phyloP scores from a whole-genome alignment of 2,888 invertebrate species.

The Saturnia japonica region DNA sequence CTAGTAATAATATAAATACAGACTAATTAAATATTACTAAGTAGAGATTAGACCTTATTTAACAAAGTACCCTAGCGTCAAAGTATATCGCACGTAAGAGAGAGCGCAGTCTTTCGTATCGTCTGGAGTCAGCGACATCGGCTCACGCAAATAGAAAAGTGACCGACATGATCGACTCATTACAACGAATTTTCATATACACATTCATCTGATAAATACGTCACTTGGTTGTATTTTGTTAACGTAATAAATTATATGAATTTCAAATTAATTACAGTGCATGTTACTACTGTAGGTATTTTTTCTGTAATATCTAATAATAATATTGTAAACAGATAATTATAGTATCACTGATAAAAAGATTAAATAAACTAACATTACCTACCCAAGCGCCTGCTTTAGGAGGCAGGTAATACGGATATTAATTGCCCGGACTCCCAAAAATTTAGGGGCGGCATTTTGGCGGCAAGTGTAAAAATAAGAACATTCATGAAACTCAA shows the following conservation, averaged over 20 bases:
- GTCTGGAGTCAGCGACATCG: slow-evolving; percentile 50
- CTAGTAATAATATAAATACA: too few species aligned
- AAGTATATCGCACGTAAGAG: not conserved
- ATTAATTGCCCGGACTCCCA: too few species aligned
- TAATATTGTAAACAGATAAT: too few species aligned
- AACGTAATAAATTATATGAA: not conserved
- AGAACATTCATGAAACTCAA: too few species aligned
- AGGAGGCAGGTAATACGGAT: too few species aligned
- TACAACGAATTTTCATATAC: slow-evolving; percentile 13
- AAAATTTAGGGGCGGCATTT: too few species aligned
- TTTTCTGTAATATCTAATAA: too few species aligned
- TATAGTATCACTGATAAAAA: too few species aligned
- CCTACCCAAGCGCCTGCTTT: too few species aligned
- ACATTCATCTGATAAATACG: not conserved
- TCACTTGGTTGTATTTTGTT: not conserved
- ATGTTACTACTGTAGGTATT: too few species aligned
- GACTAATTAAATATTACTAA: not conserved
- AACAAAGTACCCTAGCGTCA: not conserved
- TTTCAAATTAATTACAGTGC: not conserved
- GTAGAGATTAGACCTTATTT: not conserved
- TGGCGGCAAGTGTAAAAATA: too few species aligned
- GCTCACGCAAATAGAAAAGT: slow-evolving; percentile 51
- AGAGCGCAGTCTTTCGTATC: slow-evolving; percentile 13
- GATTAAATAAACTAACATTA: too few species aligned
- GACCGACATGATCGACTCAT: slow-evolving; percentile 18